phyloP scores from a whole-genome alignment of 35 echinoderm and acorn worm species.

The Acanthaster planci region DNA sequence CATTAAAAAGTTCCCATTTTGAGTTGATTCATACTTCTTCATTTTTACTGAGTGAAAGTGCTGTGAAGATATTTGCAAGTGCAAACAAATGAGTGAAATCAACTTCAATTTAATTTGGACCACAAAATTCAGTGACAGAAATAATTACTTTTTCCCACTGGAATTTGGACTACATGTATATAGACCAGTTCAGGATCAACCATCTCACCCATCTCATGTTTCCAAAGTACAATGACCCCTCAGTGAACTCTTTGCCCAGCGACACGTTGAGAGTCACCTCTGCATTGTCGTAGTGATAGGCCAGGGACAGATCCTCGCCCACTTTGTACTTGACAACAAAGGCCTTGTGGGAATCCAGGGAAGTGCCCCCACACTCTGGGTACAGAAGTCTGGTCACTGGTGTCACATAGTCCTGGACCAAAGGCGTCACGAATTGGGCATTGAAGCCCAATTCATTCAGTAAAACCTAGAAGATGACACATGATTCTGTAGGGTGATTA shows the following conservation, averaged over 20 bases:
- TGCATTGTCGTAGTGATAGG: constrained; percentile 97
- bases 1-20: too few species aligned
- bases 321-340: constrained; percentile 98
- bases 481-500: too few species aligned
- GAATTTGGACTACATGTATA: neutral
- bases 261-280: constrained; percentile 95
- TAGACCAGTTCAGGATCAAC: neutral
- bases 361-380: constrained; percentile 77
- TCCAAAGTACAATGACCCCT: constrained; percentile 88
- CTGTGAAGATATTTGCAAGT: too few species aligned
- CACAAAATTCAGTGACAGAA: neutral
- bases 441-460: constrained; percentile 94
- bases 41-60: too few species aligned
- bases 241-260: constrained; percentile 85
- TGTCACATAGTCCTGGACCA: constrained; percentile 60
- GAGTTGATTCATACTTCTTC: too few species aligned
- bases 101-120: neutral
- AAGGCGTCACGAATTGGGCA: constrained; percentile 69
- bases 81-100: too few species aligned
- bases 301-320: constrained; percentile 86
- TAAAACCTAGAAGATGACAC: constrained; percentile 57
- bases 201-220: constrained; percentile 84
- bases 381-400: constrained; percentile 76
- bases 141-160: neutral
- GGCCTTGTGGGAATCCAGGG: constrained; percentile 88